Evolutionary conservation across 2,113 vertebrate genomes (phyloP), one percentile per base, ranked within the genome.

Genomic region (Ictalurus furcatus): DNA sequence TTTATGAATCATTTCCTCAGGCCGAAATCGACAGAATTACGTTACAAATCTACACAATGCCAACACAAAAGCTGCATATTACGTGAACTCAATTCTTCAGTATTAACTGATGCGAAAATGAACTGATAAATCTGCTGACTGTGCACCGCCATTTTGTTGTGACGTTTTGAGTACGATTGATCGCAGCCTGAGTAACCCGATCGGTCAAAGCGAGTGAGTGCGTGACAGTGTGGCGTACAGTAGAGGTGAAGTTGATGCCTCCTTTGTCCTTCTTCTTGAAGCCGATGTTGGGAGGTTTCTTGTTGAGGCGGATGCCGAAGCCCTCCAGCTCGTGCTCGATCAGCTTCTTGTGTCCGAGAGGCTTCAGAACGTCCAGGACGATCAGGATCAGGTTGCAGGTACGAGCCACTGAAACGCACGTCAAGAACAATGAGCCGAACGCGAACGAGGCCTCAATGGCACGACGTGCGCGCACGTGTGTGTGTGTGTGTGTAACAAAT

Each of bases 261-360:
- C 98, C 98, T 95, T 99, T 99, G 95, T 99, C 98, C 95, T 99
- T 99, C 94, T 97, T 99, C 94, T 99, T 99, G 95, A 96, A 99
- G 92, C 98, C 98, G 8, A 99, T 99, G 94, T 99, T 99, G 89
- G 98, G 98, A 5, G 98, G 97, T 84, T 97, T 95, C 93, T 98
- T 99, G 93, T 99, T 99, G 87, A 99, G 96, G 16, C 98, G 97
- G 93, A 99, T 99, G 48, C 98, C 98, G 92, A 99, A 99, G 85
- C 98, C 98, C 91, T 99, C 98, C 93, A 99, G 94, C 90, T 99
- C 98, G 63, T 98, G 98, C 92, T 99, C 98, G 91, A 99, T 99
- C 30, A 99, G 97, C 92, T 97, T 99, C 96, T 99, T 99, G 92
- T 99, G 98, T 84, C 97, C 96, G 89, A 99, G 96, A 40, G 98